Conservation (phyloP, 1,140 invertebrate species). For the Drosophila yakuba region DNA sequence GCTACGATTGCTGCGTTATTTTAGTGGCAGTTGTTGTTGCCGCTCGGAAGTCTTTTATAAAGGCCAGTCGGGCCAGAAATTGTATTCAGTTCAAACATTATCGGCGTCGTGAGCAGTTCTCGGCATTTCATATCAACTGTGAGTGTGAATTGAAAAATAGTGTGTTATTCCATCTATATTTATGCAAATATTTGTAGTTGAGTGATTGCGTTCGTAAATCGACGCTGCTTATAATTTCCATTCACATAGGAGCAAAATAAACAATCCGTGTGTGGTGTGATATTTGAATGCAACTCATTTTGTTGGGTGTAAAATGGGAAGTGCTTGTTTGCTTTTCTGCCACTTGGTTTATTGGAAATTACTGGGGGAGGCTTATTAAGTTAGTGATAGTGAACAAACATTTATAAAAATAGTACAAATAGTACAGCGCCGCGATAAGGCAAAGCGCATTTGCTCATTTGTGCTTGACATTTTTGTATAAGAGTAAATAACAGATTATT, state of each 20-base stretch:
- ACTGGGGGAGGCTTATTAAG: conserved; percentile 2
- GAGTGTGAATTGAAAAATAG: conserved; percentile 43
- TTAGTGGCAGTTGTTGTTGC: conserved; percentile 13
- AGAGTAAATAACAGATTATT: background rate
- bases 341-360: background rate
- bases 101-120: conserved; percentile 52
- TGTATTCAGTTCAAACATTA: conserved; percentile 66
- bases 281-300: conserved; percentile 11
- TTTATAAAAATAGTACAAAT: conserved; percentile 11
- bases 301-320: background rate
- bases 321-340: conserved; percentile 7
- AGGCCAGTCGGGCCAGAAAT: conserved; percentile 15
- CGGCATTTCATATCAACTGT: conserved; percentile 9
- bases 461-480: background rate
- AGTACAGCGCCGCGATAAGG: conserved; percentile 9
- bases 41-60: conserved; percentile 56
- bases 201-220: conserved; percentile 20
- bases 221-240: background rate
- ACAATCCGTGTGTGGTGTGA: conserved; percentile 28
- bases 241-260: conserved; percentile 8
- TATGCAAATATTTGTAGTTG: conserved; percentile 41
- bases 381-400: conserved; percentile 11
- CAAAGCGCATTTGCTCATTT: background rate
- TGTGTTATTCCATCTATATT: conserved; percentile 6
- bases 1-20: conserved; percentile 12